Evolutionary conservation across 2,888 invertebrate species (phyloP), one percentile per base, ranked within the genome.

Genomic region (Drosophila engyochracea): DNA sequence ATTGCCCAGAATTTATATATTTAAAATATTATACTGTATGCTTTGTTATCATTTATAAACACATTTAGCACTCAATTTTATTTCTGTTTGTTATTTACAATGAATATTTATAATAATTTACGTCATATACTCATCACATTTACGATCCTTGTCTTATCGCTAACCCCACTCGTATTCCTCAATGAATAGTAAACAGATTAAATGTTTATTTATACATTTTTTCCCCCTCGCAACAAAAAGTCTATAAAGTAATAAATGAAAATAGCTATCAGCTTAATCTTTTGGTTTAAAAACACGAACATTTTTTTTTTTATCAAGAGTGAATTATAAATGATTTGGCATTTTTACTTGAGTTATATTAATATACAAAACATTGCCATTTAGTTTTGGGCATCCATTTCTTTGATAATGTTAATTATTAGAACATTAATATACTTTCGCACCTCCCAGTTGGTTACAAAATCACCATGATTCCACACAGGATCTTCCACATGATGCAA

Each of bases 401-500:
- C 57, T 2, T 70, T 55, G 59, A 91, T 79, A 10, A 88, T 77
- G 7, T 64, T 35, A 4, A 87, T 74, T 7, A 91, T 68, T 10
- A 83, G 83, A 33, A 86, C 83, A 68, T 91, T 89, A 6, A 91
- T 79, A 35, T 69, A 78, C 22, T 82, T 64, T 19, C 75, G 79
- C 1, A 90, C 85, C 16, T 83, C 71, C 67, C 75, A 73, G 16
- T 86, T 86, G 0, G 49, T 16, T 4, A 51, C 49, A 39, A 84
- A 91, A 44, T 91, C 86, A 4, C 60, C 68, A 47, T 91, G 91
- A 54, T 76, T 51, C 89, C 91, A 91, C 2, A 55, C 12, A 0
- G 85, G 80, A 76, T 91, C 87, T 14, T 71, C 72, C 64, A 91
- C 79, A 44, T 80, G 85, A 60, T 25, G 25, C 25, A 25, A 25